Percentiles rank a stretch among this genome's conserved stretches.
Conservation (phyloP, 2,113 vertebrate genomes). For the Romanogobio albipinnatus region DNA sequence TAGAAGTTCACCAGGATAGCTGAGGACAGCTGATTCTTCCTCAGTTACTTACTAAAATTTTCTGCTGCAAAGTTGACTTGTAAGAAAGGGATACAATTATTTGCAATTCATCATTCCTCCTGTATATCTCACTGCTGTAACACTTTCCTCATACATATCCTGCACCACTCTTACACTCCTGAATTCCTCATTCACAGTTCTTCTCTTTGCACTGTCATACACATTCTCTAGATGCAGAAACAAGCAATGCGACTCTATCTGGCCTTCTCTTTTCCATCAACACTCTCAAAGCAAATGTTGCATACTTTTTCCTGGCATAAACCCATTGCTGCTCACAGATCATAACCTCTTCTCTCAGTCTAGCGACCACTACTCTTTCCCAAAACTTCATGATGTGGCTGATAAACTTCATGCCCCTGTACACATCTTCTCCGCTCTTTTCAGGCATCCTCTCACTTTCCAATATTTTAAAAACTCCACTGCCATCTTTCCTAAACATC, state of each 20-base stretch:
- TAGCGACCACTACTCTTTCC: background rate
- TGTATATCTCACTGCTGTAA: background rate
- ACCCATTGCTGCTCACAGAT: background rate
- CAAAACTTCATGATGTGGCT: background rate
- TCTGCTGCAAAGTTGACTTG: background rate
- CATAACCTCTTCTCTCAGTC: slow-evolving; percentile 8
- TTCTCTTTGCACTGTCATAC: background rate
- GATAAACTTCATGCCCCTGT: background rate
- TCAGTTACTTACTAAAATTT: slow-evolving; percentile 33
- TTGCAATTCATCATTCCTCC: background rate
- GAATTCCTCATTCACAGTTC: background rate
- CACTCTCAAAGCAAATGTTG: background rate
- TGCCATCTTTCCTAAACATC: slow-evolving; percentile 2
- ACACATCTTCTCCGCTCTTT: background rate
- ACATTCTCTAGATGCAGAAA: background rate
- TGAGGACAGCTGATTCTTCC: too few relatives aligned
- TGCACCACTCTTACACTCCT: background rate
- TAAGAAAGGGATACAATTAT: background rate
- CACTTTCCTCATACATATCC: background rate
- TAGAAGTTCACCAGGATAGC: too few relatives aligned
- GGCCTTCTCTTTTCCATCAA: background rate
- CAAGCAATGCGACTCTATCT: background rate
- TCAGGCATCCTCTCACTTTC: slow-evolving; percentile 7
- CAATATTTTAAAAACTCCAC: background rate
- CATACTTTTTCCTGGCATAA: background rate